Evolutionary conservation across 2,888 invertebrate species (phyloP).

Genomic region (Coelinius sp.): DNA sequence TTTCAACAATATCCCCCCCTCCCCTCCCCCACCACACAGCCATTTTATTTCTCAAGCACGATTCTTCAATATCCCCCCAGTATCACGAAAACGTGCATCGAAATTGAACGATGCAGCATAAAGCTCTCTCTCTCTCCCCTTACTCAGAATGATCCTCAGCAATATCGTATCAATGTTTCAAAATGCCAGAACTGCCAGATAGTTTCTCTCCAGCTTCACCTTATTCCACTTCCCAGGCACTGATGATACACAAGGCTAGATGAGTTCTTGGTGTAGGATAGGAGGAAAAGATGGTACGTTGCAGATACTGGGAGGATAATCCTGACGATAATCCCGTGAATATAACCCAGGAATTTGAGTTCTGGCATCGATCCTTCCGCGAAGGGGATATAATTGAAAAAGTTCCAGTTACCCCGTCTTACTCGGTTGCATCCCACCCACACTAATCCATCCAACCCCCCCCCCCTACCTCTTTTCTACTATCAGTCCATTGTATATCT

Average conservation of each 20-base stretch:
- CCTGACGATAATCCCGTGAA: slow-evolving; percentile 49
- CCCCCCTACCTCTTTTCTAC: slow-evolving; percentile 42
- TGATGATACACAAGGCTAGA: slow-evolving; percentile 11
- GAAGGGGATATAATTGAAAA: slow-evolving; percentile 37
- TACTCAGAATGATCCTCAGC: slow-evolving; percentile 26
- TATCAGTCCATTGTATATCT: slow-evolving; percentile 49
- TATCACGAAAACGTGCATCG: slow-evolving; percentile 15
- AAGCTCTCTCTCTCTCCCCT: slow-evolving; percentile 13
- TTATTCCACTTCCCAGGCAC: not conserved
- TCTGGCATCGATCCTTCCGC: slow-evolving; percentile 45
- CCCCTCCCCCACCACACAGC: not conserved
- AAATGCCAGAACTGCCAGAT: slow-evolving; percentile 33
- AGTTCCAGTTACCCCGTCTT: slow-evolving; percentile 23
- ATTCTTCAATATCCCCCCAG: slow-evolving; percentile 7
- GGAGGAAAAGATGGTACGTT: not conserved
- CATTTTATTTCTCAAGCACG: not conserved
- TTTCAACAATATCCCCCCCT: not conserved
- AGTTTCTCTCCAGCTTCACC: slow-evolving; percentile 8
- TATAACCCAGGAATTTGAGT: slow-evolving; percentile 51
- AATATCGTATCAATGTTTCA: slow-evolving; percentile 37
- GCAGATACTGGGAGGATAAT: slow-evolving; percentile 43
- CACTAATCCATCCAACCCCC: slow-evolving; percentile 24
- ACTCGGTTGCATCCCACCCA: slow-evolving; percentile 4
- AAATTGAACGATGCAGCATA: slow-evolving; percentile 21
- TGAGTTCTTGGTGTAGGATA: not conserved